phyloP scores from a whole-genome alignment of 2,888 invertebrate genomes.

The Sphinx pinastri region DNA sequence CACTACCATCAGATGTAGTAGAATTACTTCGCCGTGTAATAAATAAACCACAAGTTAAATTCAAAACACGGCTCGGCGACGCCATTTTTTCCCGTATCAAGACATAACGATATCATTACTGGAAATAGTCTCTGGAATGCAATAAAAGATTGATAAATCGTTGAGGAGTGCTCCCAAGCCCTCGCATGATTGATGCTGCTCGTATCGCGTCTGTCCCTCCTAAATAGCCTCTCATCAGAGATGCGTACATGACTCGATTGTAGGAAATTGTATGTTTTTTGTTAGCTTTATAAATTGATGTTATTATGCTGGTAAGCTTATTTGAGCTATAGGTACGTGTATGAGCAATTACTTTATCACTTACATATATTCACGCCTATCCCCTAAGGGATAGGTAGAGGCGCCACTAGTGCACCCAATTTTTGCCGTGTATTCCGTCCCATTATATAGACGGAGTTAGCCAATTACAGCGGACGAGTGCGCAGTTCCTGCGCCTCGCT shows the following conservation, averaged over 20 bases:
- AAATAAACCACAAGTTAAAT: not conserved
- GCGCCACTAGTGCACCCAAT: too few species aligned
- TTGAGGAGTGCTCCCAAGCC: conserved; percentile 1
- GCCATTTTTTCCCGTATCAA: not conserved
- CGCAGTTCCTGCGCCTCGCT: too few species aligned
- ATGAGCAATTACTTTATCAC: too few species aligned
- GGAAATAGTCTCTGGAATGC: conserved; percentile 2
- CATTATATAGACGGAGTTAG: too few species aligned
- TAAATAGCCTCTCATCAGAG: conserved; percentile 2
- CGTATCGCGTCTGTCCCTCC: not conserved
- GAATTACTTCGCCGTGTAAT: too few species aligned
- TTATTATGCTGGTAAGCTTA: not conserved
- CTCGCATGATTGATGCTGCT: conserved; percentile 12
- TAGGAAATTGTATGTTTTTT: not conserved
- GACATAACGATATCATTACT: not conserved
- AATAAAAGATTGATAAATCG: conserved; percentile 23
- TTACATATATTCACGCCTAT: too few species aligned
- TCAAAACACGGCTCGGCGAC: not conserved
- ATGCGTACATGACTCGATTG: conserved; percentile 6
- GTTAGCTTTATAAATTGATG: not conserved
- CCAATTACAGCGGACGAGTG: too few species aligned
- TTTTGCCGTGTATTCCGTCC: too few species aligned
- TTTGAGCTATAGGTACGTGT: not conserved
- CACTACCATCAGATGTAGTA: too few species aligned
- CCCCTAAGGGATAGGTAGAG: too few species aligned